Evolutionary conservation across 1,140 invertebrate genomes (phyloP).

Genomic region (Pseudomyrmex dendroicus): DNA sequence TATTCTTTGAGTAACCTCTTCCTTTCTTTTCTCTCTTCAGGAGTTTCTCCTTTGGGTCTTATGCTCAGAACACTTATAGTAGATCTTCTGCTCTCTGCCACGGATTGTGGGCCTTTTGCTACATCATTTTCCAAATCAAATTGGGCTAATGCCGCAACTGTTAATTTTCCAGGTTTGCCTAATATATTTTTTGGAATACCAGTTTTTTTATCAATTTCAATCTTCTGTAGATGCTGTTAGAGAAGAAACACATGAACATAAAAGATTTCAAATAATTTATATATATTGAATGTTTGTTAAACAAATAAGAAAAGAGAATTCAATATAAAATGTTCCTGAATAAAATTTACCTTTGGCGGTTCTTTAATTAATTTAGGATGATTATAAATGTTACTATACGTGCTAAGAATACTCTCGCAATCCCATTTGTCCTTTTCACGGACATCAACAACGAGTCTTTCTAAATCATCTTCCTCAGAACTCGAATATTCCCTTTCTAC

Average conservation of each 20-base stretch:
- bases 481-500: conserved; percentile 72
- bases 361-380: conserved; percentile 95
- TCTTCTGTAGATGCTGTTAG: conserved; percentile 86
- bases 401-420: conserved; percentile 96
- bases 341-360: conserved; percentile 86
- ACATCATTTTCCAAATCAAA: conserved; percentile 86
- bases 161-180: conserved; percentile 86
- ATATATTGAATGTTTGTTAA: conserved; percentile 78
- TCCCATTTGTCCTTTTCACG: conserved; percentile 92
- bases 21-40: conserved; percentile 92
- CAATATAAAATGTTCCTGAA: conserved; percentile 2
- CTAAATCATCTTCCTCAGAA: conserved; percentile 87
- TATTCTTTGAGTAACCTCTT: conserved; percentile 94
- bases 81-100: conserved; percentile 89
- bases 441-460: conserved; percentile 87
- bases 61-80: conserved; percentile 90
- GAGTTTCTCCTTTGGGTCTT: conserved; percentile 92
- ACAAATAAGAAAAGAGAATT: conserved; percentile 24
- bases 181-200: conserved; percentile 90
- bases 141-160: conserved; percentile 88
- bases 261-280: conserved; percentile 86
- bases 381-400: conserved; percentile 96
- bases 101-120: conserved; percentile 84
- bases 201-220: conserved; percentile 89
- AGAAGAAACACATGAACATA: conserved; percentile 44